These are phyloP conservation scores for Nomada ferruginata DNA, from an alignment of 2,888 invertebrate species.

Conservation along the genomic window DNA sequence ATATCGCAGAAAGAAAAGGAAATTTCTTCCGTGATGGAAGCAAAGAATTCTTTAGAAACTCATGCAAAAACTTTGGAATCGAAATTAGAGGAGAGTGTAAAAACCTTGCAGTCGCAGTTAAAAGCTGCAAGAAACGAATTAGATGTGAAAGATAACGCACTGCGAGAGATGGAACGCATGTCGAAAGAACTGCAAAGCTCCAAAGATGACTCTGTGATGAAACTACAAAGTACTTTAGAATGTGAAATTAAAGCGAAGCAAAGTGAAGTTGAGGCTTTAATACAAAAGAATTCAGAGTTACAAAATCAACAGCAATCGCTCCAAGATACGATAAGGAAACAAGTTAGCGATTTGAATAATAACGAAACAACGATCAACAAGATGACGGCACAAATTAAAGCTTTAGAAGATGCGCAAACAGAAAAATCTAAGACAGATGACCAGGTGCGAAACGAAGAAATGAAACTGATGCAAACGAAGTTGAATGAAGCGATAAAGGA, in stretches of 20 bases:
- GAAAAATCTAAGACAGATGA: slow-evolving; percentile 73
- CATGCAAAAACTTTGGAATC: slow-evolving; percentile 79
- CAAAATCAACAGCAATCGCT: slow-evolving; percentile 84
- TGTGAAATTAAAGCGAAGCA: slow-evolving; percentile 62
- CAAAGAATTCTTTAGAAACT: slow-evolving; percentile 85
- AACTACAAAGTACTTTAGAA: slow-evolving; percentile 63
- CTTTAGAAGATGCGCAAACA: slow-evolving; percentile 83
- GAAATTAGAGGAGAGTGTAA: slow-evolving; percentile 84
- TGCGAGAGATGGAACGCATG: slow-evolving; percentile 84
- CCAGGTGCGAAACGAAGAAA: slow-evolving; percentile 74
- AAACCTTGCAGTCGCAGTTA: slow-evolving; percentile 72
- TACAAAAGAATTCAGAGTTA: slow-evolving; percentile 60
- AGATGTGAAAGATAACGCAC: slow-evolving; percentile 77
- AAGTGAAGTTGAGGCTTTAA: slow-evolving; percentile 45
- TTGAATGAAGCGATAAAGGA: slow-evolving; percentile 70
- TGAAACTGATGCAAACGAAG: slow-evolving; percentile 70
- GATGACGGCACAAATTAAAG: slow-evolving; percentile 85
- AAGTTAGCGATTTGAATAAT: slow-evolving; percentile 85
- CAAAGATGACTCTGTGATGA: slow-evolving; percentile 68
- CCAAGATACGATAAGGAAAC: slow-evolving; percentile 79
- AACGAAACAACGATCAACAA: slow-evolving; percentile 84
- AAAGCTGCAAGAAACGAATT: slow-evolving; percentile 63
- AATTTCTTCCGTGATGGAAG: slow-evolving; percentile 85
- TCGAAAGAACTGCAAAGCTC: slow-evolving; percentile 84
- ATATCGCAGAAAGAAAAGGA: slow-evolving; percentile 26